Base-by-base conservation (phyloP, 2,888 invertebrate species). In the Nomada ferruginata region DNA sequence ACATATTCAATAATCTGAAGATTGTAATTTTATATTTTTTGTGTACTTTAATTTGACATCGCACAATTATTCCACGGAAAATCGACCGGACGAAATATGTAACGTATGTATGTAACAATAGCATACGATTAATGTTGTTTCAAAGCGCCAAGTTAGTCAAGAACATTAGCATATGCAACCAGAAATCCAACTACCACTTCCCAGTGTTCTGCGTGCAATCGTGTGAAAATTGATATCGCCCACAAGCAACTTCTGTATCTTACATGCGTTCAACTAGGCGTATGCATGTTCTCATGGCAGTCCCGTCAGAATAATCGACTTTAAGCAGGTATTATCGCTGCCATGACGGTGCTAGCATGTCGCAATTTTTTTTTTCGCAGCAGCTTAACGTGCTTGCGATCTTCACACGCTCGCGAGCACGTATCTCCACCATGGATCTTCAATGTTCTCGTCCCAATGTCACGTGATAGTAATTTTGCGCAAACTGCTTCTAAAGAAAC, bases 291-390 rank as follows among this genome's bases (percentile, higher is more conserved):
- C 77, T 65, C 73, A 75, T 80, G 78, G 76, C 61, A 66, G 83
- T 13, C 57, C 66, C 57, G 83, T 78, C 78, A 59, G 66, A 74
- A 64, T 87, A 87, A 87, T 85, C 87, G 82, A 80, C 82, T 68
- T 74, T 85, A 78, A 87, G 76, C 83, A 82, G 60, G 84, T 74
- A 86, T 87, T 87, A 87, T 87, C 87, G 87, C 82, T 57, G 57
- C 79, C 69, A 87, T 76, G 79, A 82, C 86, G 86, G 84, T 81
- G 81, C 79, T 87, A 84, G 87, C 87, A 78, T 87, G 87, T 87
- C 81, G 85, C 82, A 69, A 82, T 82, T 87, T 87, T 87, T 86
- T 72, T 68, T 47, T 77, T 66, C 85, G 29, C 66, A 15, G 47
- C 64, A 71, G 64, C 78, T 86, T 86, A 87, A 87, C 86, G 61